A percentile compares a stretch with the other conserved stretches of the same genome.
phyloP scores from a whole-genome alignment of 2,888 invertebrate species.

The Philonicus albiceps region DNA sequence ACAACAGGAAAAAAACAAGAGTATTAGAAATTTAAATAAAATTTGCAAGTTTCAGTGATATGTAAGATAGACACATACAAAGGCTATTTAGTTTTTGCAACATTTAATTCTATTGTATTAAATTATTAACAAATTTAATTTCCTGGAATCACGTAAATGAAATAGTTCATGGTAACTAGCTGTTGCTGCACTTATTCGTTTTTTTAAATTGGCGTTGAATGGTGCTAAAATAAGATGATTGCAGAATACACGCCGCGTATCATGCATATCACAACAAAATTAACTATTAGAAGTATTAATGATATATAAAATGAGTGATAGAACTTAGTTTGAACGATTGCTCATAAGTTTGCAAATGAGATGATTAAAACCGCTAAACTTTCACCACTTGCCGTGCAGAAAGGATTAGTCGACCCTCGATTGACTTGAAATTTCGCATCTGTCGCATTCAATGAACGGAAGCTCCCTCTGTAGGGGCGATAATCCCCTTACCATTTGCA shows the following conservation, averaged over 20 bases:
- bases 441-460: slow-evolving; percentile 38
- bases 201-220: too few relatives aligned
- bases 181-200: too few relatives aligned
- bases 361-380: background rate
- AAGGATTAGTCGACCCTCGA: background rate
- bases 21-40: too few relatives aligned
- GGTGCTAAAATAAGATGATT: background rate
- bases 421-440: slow-evolving; percentile 22
- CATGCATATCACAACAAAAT: background rate
- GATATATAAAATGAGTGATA: background rate
- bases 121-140: too few relatives aligned
- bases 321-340: background rate
- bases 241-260: background rate
- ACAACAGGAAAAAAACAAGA: too few relatives aligned
- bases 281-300: background rate
- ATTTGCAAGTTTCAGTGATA: too few relatives aligned
- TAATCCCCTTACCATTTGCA: slow-evolving; percentile 43
- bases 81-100: too few relatives aligned
- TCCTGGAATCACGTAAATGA: too few relatives aligned
- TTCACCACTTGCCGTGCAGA: background rate
- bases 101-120: too few relatives aligned
- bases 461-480: slow-evolving; percentile 16
- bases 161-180: too few relatives aligned
- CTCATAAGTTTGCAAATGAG: background rate
- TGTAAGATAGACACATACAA: too few relatives aligned